A percentile compares a stretch with the other conserved stretches of the same genome.
phyloP scores from a whole-genome alignment of 37 sponge, comb jelly and placozoan genomes.

The Cliona cf. orientalis region DNA sequence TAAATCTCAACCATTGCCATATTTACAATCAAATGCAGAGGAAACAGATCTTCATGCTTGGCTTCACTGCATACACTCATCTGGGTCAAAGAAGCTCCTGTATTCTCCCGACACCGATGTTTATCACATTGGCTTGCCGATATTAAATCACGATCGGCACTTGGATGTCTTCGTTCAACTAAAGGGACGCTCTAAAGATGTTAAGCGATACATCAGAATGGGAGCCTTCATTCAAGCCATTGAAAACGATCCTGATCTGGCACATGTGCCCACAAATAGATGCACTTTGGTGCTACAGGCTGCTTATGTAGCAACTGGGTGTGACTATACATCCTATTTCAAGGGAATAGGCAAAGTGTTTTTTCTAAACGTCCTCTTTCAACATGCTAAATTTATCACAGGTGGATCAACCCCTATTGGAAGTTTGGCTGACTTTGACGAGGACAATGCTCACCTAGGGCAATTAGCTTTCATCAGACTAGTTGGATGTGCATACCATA shows the following conservation, averaged over 20 bases:
- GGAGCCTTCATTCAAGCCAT: background rate
- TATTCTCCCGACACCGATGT: conserved; percentile 15
- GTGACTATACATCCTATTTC: conserved; percentile 48
- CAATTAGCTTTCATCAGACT: conserved; percentile 18
- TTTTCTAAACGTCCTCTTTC: conserved; percentile 13
- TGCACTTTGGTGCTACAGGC: background rate
- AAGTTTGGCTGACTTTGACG: background rate
- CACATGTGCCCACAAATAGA: background rate
- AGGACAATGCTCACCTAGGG: background rate
- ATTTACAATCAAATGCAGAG: no score
- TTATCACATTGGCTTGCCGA: conserved; percentile 1
- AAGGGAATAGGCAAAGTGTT: conserved; percentile 6
- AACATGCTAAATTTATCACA: conserved; percentile 32
- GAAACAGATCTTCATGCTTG: no score
- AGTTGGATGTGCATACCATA: conserved; percentile 24
- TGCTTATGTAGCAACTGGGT: conserved; percentile 15
- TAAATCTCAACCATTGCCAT: no score
- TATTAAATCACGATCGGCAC: background rate
- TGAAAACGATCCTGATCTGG: conserved; percentile 20
- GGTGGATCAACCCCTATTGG: background rate
- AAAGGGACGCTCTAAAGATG: background rate
- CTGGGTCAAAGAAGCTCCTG: no score
- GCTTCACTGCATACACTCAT: no score
- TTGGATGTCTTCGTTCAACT: background rate
- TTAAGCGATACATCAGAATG: background rate